Percentiles rank a stretch among this genome's conserved stretches.
phyloP scores from a whole-genome alignment of 2,797 vertebrate species.

The Danio tinwini region DNA sequence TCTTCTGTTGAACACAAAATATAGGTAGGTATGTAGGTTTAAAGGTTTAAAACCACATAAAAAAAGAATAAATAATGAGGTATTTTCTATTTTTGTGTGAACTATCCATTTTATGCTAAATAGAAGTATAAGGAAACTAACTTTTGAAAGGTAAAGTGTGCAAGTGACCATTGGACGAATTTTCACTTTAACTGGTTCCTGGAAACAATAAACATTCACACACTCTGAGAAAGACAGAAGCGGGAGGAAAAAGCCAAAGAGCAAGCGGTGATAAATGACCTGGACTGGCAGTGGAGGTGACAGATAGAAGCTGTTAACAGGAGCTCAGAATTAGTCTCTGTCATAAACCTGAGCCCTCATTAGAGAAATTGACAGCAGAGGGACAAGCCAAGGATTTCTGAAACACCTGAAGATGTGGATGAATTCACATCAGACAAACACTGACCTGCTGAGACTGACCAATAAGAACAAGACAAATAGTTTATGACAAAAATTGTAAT shows the following conservation, averaged over 20 bases:
- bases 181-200: neutral
- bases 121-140: too few relatives aligned
- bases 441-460: neutral
- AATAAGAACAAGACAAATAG: neutral
- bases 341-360: conserved; percentile 65
- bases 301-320: conserved; percentile 74
- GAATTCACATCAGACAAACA: neutral
- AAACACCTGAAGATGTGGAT: neutral
- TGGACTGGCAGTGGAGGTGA: conserved; percentile 66
- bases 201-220: neutral
- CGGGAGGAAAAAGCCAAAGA: neutral
- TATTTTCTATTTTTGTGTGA: too few relatives aligned
- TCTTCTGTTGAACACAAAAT: too few relatives aligned
- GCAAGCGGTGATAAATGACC: conserved; percentile 71
- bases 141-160: too few relatives aligned
- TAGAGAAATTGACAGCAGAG: conserved; percentile 17
- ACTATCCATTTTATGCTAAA: too few relatives aligned
- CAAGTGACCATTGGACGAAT: neutral
- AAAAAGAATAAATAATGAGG: too few relatives aligned
- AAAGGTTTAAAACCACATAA: too few relatives aligned
- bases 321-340: conserved; percentile 75
- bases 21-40: too few relatives aligned
- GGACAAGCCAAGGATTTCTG: neutral
- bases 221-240: neutral
- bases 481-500: too few relatives aligned